Base-by-base conservation (phyloP, 2,113 vertebrate species). In the Hemiscyllium ocellatum region DNA sequence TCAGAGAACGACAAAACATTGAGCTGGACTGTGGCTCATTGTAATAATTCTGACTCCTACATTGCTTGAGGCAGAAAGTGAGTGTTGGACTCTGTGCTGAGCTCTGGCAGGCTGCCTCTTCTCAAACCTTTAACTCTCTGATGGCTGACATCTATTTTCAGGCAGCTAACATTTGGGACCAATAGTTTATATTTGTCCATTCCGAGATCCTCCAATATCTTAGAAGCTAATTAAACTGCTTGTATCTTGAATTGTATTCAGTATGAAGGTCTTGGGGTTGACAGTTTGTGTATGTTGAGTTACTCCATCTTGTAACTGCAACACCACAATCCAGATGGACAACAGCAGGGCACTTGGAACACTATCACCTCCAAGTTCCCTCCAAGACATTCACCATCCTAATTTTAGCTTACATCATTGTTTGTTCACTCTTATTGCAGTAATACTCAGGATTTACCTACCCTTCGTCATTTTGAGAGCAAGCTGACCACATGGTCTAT, bases 1-100 rank as follows among this genome's bases (percentile, higher is more conserved):
- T 83, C 78, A 42, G 15, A 37, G 78, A 83, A 42, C 19, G n/a
- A 83, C 0, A 17, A 83, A 17, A 19, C 78, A n/a, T 19, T 2
- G n/a, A 37, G 15, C 15, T 83, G n/a, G 19, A 5, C 78, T 37
- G n/a, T 13, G n/a, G n/a, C n/a, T n/a, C 15, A 83, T 17, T 83
- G 78, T 42, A 83, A 83, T 83, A 42, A 83, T 83, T 83, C 78
- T 83, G 78, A 83, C 78, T 83, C n/a, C 78, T 37, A n/a, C n/a
- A 83, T 42, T 4, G n/a, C 78, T 83, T 83, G 78, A 37, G 78
- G 78, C 78, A 83, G n/a, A 83, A 83, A 83, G 15, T 42, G n/a
- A 83, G n/a, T 83, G 33, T 83, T 83, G 78, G 17, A 6, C 33
- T 83, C n/a, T 3, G 19, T 83, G 78, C 78, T 19, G 78, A 83